Conservation (phyloP, 2,113 vertebrate genomes). For the Atrichornis clamosus region DNA sequence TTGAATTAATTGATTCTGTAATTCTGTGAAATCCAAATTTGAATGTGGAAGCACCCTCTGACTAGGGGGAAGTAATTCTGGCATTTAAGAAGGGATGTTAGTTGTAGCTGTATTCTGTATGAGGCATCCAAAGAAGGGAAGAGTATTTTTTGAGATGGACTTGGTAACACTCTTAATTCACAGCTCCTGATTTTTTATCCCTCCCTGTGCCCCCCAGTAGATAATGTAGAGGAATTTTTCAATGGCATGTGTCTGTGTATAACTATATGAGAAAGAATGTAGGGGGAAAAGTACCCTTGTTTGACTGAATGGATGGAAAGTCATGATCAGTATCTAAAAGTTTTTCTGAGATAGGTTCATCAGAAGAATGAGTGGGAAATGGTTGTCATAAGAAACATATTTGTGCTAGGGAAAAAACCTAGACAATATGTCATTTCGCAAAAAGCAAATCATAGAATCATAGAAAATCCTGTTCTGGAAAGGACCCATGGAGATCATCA, state of each 20-base stretch:
- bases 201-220: fast-evolving
- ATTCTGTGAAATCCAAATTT: neutral
- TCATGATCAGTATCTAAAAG: neutral
- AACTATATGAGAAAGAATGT: neutral
- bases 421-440: neutral
- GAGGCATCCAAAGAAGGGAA: neutral
- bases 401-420: neutral
- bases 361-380: neutral
- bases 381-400: neutral
- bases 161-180: neutral
- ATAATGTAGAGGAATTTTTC: neutral
- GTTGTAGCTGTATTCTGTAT: neutral
- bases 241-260: neutral
- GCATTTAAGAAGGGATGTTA: neutral
- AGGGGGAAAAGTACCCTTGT: neutral
- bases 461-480: neutral
- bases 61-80: neutral
- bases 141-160: neutral
- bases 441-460: neutral
- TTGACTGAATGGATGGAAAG: neutral
- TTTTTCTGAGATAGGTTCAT: neutral
- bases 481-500: neutral
- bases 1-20: neutral
- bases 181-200: neutral
- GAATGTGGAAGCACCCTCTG: neutral